A percentile compares a stretch with the other conserved stretches of the same genome.
Evolutionary conservation across 2,888 invertebrate genomes (phyloP).

Genomic region (Sialis lutaria): DNA sequence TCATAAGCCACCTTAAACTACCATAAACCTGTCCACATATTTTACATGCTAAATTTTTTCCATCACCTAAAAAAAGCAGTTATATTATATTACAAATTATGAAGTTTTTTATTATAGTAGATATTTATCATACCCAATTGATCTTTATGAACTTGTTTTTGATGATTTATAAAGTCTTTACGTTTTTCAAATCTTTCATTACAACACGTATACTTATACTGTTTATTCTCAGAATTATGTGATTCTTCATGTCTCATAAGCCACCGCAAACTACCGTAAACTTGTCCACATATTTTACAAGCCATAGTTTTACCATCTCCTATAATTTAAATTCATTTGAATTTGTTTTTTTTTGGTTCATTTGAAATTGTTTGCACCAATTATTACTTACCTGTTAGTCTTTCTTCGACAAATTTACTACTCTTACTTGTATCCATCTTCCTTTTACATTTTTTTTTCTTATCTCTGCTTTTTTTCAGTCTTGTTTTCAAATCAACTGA

Average conservation of each 20-base stretch:
- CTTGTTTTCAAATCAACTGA: no score
- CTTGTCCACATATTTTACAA: slow-evolving; percentile 1
- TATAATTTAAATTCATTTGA: neutral
- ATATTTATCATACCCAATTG: slow-evolving; percentile 18
- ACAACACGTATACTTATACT: slow-evolving; percentile 22
- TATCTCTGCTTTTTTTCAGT: no score
- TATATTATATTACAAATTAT: no score
- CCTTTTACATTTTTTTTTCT: no score
- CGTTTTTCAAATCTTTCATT: slow-evolving; percentile 21
- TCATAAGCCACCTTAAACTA: slow-evolving; percentile 14
- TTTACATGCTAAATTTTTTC: neutral
- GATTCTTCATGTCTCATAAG: slow-evolving; percentile 16
- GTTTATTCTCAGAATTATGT: slow-evolving; percentile 7
- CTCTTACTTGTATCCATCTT: no score
- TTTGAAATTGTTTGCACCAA: no score
- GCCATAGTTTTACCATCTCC: neutral
- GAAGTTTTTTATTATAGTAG: neutral
- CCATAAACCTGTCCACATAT: neutral
- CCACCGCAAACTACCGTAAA: slow-evolving; percentile 11
- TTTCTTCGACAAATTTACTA: no score
- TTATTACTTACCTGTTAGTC: no score
- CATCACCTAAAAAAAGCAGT: neutral
- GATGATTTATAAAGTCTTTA: slow-evolving; percentile 21
- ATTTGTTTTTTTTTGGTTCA: no score
- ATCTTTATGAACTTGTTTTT: slow-evolving; percentile 22